phyloP scores from a whole-genome alignment of 2,888 invertebrate species.

The Ichneumoninae sp. region DNA sequence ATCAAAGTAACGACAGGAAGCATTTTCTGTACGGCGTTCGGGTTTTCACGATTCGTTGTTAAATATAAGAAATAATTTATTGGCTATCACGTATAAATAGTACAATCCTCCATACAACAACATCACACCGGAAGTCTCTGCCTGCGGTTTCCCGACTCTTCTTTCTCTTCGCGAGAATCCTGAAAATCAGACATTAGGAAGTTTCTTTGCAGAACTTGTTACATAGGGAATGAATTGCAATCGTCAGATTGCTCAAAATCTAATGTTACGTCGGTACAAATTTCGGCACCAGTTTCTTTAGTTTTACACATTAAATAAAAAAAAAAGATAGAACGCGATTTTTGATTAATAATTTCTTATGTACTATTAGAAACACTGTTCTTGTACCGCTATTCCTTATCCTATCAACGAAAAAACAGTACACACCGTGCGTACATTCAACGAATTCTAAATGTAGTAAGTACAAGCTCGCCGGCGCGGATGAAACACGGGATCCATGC shows the following conservation, averaged over 20 bases:
- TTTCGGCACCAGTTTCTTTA: conserved; percentile 64
- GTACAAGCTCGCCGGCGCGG: conserved; percentile 27
- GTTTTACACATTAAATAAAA: conserved; percentile 14
- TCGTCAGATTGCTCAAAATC: conserved; percentile 1
- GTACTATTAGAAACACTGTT: conserved; percentile 5
- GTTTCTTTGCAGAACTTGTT: conserved; percentile 19
- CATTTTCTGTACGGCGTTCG: no score
- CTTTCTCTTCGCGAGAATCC: conserved; percentile 10
- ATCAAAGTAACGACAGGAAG: no score
- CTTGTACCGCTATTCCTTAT: conserved; percentile 28
- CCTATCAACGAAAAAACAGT: conserved; percentile 17
- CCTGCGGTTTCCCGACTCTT: neutral
- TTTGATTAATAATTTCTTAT: conserved; percentile 67
- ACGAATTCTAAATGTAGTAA: conserved; percentile 25
- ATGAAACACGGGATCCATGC: conserved; percentile 9
- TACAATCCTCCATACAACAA: conserved; percentile 54
- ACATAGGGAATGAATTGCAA: conserved; percentile 10
- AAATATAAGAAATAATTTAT: conserved; percentile 66
- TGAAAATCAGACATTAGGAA: conserved; percentile 1
- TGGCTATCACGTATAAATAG: conserved; percentile 56
- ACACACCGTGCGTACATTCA: neutral
- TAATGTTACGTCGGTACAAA: conserved; percentile 56
- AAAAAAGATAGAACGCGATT: conserved; percentile 64
- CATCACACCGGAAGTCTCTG: conserved; percentile 54
- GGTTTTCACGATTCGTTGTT: neutral